These are phyloP conservation scores for Neopelma chrysocephalum DNA, from an alignment of 2,797 vertebrate species.

Conservation along the genomic window DNA sequence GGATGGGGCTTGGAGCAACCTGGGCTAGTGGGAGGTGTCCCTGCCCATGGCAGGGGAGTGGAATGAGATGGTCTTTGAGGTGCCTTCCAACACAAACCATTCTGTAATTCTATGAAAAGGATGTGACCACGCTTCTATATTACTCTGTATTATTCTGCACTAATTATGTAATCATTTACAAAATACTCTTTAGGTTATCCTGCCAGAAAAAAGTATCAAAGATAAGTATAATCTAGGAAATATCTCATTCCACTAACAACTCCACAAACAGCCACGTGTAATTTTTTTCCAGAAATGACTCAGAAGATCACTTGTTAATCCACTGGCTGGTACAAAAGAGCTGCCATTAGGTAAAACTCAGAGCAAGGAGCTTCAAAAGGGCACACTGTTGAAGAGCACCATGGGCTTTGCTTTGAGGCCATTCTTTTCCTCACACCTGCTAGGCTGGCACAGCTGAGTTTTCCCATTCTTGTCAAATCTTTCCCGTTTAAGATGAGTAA, in stretches of 20 bases:
- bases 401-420: background rate
- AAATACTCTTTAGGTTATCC: background rate
- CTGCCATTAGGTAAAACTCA: background rate
- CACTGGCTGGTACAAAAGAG: background rate
- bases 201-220: background rate
- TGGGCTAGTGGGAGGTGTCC: background rate
- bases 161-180: background rate
- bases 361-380: background rate
- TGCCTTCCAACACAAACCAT: background rate
- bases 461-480: slow-evolving; percentile 14
- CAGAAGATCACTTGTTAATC: background rate
- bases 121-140: background rate
- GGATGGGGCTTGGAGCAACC: accelerated
- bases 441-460: background rate
- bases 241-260: slow-evolving; percentile 12
- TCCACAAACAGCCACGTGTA: background rate
- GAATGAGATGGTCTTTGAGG: background rate
- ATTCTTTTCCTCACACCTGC: background rate
- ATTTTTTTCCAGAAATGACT: slow-evolving; percentile 23
- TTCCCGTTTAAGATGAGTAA: slow-evolving; percentile 31
- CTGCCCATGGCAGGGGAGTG: accelerated
- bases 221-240: background rate
- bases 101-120: background rate
- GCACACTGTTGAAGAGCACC: background rate
- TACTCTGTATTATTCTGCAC: background rate